These are phyloP conservation scores for Drosophila tsacasi DNA, from an alignment of 1,140 invertebrate genomes.

Conservation along the genomic window DNA sequence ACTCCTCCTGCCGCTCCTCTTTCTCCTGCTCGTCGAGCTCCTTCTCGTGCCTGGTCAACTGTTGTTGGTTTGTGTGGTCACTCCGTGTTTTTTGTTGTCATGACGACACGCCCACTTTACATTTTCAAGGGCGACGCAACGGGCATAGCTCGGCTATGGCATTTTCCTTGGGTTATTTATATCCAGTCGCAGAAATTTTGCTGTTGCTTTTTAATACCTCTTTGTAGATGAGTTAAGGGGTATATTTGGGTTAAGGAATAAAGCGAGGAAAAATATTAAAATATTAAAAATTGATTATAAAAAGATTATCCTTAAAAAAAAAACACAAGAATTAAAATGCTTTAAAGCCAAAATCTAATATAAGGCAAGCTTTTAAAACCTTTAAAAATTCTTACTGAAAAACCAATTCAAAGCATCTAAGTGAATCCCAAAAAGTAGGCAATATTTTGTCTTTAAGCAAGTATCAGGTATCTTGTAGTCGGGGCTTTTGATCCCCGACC, in stretches of 20 bases:
- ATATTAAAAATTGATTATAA: no score
- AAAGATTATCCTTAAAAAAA: neutral
- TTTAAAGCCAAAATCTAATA: neutral
- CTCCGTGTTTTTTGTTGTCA: conserved; percentile 49
- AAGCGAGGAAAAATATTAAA: neutral
- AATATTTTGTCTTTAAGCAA: no score
- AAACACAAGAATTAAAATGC: rapidly evolving
- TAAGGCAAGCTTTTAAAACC: neutral
- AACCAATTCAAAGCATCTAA: no score
- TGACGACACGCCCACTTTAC: conserved; percentile 71
- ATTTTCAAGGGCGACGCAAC: conserved; percentile 61
- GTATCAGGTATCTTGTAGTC: neutral
- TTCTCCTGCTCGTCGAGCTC: neutral
- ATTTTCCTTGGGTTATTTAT: conserved; percentile 42
- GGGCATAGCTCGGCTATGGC: conserved; percentile 18
- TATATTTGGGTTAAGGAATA: neutral
- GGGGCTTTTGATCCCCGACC: neutral
- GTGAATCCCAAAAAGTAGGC: no score
- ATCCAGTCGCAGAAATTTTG: conserved; percentile 22
- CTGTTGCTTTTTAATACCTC: conserved; percentile 21
- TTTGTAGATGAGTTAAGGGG: neutral
- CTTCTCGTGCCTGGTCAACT: conserved; percentile 1
- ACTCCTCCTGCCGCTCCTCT: neutral
- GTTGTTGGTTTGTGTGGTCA: conserved; percentile 39
- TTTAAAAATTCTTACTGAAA: neutral